Conservation (phyloP, 2,888 invertebrate species). For the Hylaea fasciaria region DNA sequence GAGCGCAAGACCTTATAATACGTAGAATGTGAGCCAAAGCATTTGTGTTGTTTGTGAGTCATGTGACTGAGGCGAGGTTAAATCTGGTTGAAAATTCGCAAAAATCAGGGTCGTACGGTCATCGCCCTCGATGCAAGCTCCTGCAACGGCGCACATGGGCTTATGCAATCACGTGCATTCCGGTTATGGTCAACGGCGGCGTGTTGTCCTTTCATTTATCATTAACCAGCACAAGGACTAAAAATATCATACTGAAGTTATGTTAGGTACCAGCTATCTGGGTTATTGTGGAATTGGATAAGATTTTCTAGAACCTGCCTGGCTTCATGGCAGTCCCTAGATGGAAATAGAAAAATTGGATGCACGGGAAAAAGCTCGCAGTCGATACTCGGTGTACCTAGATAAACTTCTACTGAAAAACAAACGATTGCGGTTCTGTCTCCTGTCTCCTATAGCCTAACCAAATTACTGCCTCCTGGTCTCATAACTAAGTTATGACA, state of each 20-base stretch:
- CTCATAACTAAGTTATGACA: too few relatives aligned
- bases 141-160: constrained; percentile 59
- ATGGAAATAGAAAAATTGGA: not conserved
- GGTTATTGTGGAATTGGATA: constrained; percentile 9
- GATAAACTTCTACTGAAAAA: too few relatives aligned
- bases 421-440: too few relatives aligned
- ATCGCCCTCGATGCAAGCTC: constrained; percentile 61
- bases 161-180: constrained; percentile 70
- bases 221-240: constrained; percentile 46
- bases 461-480: too few relatives aligned
- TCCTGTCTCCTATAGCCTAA: too few relatives aligned
- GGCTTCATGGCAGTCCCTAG: not conserved
- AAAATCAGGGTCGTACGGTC: constrained; percentile 68
- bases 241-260: constrained; percentile 3
- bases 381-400: too few relatives aligned
- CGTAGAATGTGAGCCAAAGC: too few relatives aligned
- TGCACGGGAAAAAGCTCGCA: not conserved
- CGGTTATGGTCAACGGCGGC: constrained; percentile 58
- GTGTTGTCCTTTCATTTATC: constrained; percentile 54
- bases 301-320: not conserved
- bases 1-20: too few relatives aligned
- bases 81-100: constrained; percentile 49
- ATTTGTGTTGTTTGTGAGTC: not conserved
- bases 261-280: not conserved
- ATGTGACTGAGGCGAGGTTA: constrained; percentile 8